Base-by-base conservation (phyloP, 2,797 vertebrate species). In the Melanotaenia trifasciata region DNA sequence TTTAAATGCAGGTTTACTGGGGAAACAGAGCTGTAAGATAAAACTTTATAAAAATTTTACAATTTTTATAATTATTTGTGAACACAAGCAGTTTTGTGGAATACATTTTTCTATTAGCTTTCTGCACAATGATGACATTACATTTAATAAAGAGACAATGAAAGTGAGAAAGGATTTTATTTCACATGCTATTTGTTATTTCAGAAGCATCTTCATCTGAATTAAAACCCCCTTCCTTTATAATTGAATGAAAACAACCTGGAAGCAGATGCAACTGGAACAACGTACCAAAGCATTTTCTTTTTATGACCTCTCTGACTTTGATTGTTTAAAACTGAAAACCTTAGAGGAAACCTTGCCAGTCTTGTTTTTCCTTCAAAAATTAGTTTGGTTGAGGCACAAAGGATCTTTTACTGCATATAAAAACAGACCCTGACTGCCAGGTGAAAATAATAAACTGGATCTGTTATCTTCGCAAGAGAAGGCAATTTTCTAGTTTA, bases 241-340 rank as follows among this genome's bases (percentile, higher is more conserved):
- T 20, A 32, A 24, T 14, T 54, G 1, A 47, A 26, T 54, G 51
- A 14, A 26, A 12, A 28, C 11, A 50, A 70, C 67, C 78, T 70
- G 66, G 67, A 64, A 54, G 38, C 28, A 51, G 78, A 70, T 38
- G 72, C 65, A 79, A 58, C 1, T 47, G 2, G 74, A 80, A 76
- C 28, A 74, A 73, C n/a, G 53, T 43, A 64, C 60, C 53, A 36
- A 69, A 78, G n/a, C 0, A 74, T 78, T 79, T 76, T 12, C 33
- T 36, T 69, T 77, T 81, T 75, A 79, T 57, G 53, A 76, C 54
- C 75, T 58, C 60, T 57, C 60, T 53, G 43, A 70, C 53, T 66
- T 61, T 80, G 72, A 85, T 70, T 1, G 43, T 69, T 62, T 65
- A 54, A 57, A 76, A 76, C 58, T 58, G 64, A 53, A 76, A 84